A percentile compares a stretch with the other conserved stretches of the same genome.
phyloP scores from a whole-genome alignment of 1,140 invertebrate species.

The Drosophila kanapiae region DNA sequence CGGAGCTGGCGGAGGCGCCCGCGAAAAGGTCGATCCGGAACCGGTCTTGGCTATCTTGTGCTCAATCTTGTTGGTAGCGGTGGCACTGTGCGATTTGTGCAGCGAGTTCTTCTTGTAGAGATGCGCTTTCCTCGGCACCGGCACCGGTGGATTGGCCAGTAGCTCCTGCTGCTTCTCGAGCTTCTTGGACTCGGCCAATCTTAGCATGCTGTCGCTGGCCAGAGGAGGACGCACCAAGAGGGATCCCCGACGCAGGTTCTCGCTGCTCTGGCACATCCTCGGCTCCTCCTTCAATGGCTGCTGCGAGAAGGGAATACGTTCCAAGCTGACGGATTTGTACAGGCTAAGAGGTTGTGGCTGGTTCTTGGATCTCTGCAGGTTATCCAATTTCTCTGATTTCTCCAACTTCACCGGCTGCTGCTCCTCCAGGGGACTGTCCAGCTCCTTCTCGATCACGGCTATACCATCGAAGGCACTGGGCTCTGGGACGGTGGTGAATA shows the following conservation, averaged over 20 bases:
- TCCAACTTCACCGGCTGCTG: slow-evolving; percentile 24
- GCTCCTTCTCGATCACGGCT: slow-evolving; percentile 63
- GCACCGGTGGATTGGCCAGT: slow-evolving; percentile 46
- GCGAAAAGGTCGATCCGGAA: slow-evolving; percentile 64
- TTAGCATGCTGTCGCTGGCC: slow-evolving; percentile 72
- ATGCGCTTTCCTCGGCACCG: slow-evolving; percentile 54
- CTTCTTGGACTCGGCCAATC: slow-evolving; percentile 42
- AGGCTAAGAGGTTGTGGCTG: slow-evolving; percentile 43
- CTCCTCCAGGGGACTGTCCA: slow-evolving; percentile 64
- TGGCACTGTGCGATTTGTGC: slow-evolving; percentile 71
- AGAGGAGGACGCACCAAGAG: slow-evolving; percentile 55
- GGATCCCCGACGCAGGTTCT: slow-evolving; percentile 24
- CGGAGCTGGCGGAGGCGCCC: slow-evolving; percentile 12
- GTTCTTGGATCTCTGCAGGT: not conserved
- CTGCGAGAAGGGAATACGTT: slow-evolving; percentile 25
- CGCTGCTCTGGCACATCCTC: slow-evolving; percentile 60
- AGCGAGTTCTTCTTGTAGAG: slow-evolving; percentile 74
- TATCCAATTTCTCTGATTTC: slow-evolving; percentile 1
- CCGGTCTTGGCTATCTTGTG: slow-evolving; percentile 79
- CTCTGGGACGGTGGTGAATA: slow-evolving; percentile 89
- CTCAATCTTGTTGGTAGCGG: slow-evolving; percentile 69
- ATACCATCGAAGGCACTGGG: slow-evolving; percentile 69
- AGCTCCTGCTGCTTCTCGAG: slow-evolving; percentile 21
- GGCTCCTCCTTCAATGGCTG: slow-evolving; percentile 30
- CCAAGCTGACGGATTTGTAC: slow-evolving; percentile 67